Evolutionary conservation across 2,888 invertebrate genomes (phyloP).

Genomic region (Monochamus alternatus): DNA sequence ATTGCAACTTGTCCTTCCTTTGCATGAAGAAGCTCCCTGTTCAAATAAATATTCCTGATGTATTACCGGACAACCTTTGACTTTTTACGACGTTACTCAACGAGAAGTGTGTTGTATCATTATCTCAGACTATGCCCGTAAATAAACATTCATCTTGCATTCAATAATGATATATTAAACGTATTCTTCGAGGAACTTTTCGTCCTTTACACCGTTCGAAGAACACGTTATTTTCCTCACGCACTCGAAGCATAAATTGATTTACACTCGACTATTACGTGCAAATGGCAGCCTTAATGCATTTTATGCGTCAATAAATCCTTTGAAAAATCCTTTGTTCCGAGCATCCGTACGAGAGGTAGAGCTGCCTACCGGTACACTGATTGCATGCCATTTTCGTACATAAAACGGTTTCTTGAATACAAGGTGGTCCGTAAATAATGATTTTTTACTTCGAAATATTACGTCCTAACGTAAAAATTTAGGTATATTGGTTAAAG

Average conservation of each 20-base stretch:
- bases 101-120: no score
- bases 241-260: neutral
- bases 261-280: conserved; percentile 2
- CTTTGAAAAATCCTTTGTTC: neutral
- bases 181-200: no score
- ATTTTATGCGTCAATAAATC: conserved; percentile 1
- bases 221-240: neutral
- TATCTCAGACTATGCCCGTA: no score
- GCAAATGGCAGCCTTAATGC: conserved; percentile 7
- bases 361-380: conserved; percentile 3
- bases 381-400: neutral
- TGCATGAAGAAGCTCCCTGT: no score
- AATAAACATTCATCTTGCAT: no score
- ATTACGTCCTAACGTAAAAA: no score
- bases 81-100: no score
- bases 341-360: neutral
- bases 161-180: no score
- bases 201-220: neutral
- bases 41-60: no score
- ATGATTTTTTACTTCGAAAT: neutral
- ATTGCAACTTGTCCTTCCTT: no score
- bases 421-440: neutral
- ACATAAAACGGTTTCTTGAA: neutral
- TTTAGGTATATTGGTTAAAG: no score
- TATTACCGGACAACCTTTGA: no score